phyloP scores from a whole-genome alignment of 2,888 invertebrate species.

The Rhimphoctona megacephalus region DNA sequence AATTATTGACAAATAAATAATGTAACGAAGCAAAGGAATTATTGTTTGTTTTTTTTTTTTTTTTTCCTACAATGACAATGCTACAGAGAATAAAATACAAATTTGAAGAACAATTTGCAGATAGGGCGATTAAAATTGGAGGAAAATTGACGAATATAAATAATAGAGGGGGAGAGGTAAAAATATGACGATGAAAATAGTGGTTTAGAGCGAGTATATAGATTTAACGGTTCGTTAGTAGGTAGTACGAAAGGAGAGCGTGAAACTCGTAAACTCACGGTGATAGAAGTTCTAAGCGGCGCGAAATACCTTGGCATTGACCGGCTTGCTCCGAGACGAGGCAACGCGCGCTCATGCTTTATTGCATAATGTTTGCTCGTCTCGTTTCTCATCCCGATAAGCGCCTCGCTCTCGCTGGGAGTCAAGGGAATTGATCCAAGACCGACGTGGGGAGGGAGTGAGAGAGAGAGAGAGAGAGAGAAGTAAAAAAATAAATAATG shows the following conservation, averaged over 20 bases:
- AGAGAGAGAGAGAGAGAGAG: constrained; percentile 17
- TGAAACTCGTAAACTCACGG: constrained; percentile 53
- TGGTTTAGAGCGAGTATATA: constrained; percentile 2
- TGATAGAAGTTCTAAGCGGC: constrained; percentile 68
- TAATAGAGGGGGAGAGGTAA: neutral
- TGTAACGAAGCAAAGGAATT: neutral
- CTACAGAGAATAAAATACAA: neutral
- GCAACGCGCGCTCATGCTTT: constrained; percentile 76
- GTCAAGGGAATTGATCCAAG: constrained; percentile 62
- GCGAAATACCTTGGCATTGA: constrained; percentile 84
- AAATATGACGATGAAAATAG: constrained; percentile 24
- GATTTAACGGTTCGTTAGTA: constrained; percentile 46
- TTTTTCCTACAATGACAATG: neutral
- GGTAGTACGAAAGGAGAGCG: constrained; percentile 41
- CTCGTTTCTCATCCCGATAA: constrained; percentile 81
- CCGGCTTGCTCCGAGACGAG: constrained; percentile 82
- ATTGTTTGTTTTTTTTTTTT: neutral
- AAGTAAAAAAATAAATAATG: neutral
- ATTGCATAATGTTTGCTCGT: constrained; percentile 82
- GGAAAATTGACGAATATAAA: neutral
- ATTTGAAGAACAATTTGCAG: too few relatives aligned
- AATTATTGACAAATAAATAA: neutral
- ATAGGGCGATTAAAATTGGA: neutral
- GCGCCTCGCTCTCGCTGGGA: constrained; percentile 32
- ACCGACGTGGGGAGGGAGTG: neutral